Conservation (phyloP, 2,797 vertebrate species). For the Pangasius sanitwongsei region DNA sequence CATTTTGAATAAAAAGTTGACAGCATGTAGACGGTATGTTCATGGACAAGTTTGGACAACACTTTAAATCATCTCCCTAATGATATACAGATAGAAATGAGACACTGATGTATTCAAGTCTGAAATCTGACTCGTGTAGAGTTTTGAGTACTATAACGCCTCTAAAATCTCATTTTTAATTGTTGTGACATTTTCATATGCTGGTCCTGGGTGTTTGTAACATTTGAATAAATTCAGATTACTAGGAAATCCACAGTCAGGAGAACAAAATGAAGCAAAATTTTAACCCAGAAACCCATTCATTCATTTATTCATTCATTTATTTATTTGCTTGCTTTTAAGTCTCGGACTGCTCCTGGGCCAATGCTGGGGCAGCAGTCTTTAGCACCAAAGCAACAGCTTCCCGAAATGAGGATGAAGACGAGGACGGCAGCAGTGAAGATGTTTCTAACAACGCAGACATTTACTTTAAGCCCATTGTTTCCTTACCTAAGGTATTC, state of each 20-base stretch:
- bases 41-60: background rate
- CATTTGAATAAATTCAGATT: background rate
- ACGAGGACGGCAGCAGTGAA: slow-evolving; percentile 85
- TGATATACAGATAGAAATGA: background rate
- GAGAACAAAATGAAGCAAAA: background rate
- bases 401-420: slow-evolving; percentile 74
- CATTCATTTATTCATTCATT: no score
- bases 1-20: background rate
- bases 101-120: background rate
- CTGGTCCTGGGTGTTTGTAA: background rate
- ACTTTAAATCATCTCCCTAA: background rate
- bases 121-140: background rate
- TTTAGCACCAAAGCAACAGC: slow-evolving; percentile 72
- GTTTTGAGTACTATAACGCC: background rate
- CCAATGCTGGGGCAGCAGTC: slow-evolving; percentile 86
- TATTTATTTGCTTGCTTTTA: slow-evolving; percentile 1
- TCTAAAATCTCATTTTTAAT: background rate
- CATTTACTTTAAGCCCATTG: slow-evolving; percentile 95
- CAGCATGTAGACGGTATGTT: background rate
- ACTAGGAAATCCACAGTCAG: background rate
- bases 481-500: slow-evolving; percentile 92
- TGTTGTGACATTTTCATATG: background rate
- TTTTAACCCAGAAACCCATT: background rate
- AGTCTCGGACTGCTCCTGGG: slow-evolving; percentile 94
- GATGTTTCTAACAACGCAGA: slow-evolving; percentile 83